Percentiles rank a stretch among this genome's conserved stretches.
Evolutionary conservation across 2,113 vertebrate genomes (phyloP).

Genomic region (Raja brachyura): DNA sequence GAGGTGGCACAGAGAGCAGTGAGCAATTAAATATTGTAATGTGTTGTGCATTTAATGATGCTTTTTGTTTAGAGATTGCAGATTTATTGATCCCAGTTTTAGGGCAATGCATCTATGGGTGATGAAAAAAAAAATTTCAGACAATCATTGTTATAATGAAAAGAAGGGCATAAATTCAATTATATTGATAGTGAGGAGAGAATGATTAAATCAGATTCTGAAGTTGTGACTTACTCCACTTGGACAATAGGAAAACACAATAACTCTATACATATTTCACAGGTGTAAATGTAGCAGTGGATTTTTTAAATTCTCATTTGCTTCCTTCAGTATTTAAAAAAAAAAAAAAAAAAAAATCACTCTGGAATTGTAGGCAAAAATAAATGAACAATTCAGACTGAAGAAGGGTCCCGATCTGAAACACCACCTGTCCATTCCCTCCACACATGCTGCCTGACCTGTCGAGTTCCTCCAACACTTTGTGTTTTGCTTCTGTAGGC

Average conservation of each 20-base stretch:
- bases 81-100: neutral
- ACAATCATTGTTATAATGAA: constrained; percentile 67
- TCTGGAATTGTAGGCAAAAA: neutral
- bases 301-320: neutral
- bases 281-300: neutral
- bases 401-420: too few relatives aligned
- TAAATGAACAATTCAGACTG: too few relatives aligned
- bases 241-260: neutral
- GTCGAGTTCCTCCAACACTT: too few relatives aligned
- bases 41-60: too few relatives aligned
- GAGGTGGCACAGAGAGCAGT: neutral
- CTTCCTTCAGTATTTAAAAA: neutral
- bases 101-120: too few relatives aligned
- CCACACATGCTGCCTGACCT: too few relatives aligned
- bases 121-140: constrained; percentile 37
- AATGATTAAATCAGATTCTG: neutral
- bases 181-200: constrained; percentile 33
- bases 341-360: neutral
- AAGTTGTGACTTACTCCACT: neutral
- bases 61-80: neutral
- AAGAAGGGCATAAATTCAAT: constrained; percentile 65
- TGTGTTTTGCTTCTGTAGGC: neutral
- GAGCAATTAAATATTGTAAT: neutral
- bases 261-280: neutral
- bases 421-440: too few relatives aligned